Evolutionary conservation across 2,888 invertebrate species (phyloP), one percentile per base, ranked within the genome.

Genomic region (Drosophila cracens): DNA sequence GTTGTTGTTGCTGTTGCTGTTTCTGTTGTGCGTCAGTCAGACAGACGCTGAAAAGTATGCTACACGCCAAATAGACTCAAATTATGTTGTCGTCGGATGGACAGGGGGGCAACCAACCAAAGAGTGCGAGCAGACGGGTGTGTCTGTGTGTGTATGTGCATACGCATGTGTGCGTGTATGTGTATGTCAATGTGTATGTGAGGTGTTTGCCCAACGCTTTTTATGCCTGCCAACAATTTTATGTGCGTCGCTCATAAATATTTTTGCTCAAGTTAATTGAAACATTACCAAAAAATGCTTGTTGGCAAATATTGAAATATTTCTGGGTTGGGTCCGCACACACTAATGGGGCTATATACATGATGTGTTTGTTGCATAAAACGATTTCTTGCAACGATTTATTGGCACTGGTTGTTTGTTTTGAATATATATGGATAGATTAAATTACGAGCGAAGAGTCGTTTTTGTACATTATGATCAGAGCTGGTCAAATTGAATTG

Each of bases 201-300:
- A 49, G n/a, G 43, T 71, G 83, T 74, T 59, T 70, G 74, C 52
- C 49, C 62, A 73, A 64, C 71, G 78, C 60, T 83, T 84, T 86
- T 84, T 84, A 83, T 86, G 82, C 79, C 73, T 62, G 66, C 57
- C 69, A 68, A 78, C 62, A 78, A 76, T 83, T 82, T 75, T 64
- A 61, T 68, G 77, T 63, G 82, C 80, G 61, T 36, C 58, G 73
- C 57, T 57, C 85, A 87, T 86, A 87, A 86, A 86, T 86, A 87
- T 85, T 85, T 83, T 85, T 81, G 79, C 78, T 76, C 83, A 83
- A 85, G 87, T 85, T 86, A 86, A 86, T 86, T 86, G 86, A 86
- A 86, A 86, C 86, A 86, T 86, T 85, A 86, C 83, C 79, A 25
- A 77, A 87, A 84, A 82, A 82, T 79, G 79, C 77, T 84, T 70